Conservation (phyloP, 2,888 invertebrate species). For the Willowsia nigromaculata region DNA sequence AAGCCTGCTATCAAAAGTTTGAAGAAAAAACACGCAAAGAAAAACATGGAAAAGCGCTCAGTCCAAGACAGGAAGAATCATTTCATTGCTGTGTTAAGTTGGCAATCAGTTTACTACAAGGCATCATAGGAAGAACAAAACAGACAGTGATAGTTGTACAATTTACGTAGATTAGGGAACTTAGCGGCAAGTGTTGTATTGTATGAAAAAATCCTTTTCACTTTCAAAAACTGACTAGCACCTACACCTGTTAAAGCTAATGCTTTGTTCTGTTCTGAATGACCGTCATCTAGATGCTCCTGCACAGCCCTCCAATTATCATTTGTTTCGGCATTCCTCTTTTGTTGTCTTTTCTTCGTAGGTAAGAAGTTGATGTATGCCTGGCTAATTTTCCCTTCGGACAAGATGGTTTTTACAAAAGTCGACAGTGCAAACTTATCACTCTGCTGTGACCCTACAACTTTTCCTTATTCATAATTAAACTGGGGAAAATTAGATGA, state of each 20-base stretch:
- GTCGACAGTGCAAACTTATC: no score
- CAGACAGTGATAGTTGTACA: constrained; percentile 20
- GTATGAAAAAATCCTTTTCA: not conserved
- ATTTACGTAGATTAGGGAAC: constrained; percentile 25
- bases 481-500: no score
- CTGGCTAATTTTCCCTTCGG: constrained; percentile 41
- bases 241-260: not conserved
- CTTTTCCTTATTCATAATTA: no score
- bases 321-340: constrained; percentile 49
- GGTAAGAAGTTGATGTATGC: constrained; percentile 64
- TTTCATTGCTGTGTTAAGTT: not conserved
- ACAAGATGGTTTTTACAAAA: constrained; percentile 29
- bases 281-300: not conserved
- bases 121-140: not conserved
- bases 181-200: constrained; percentile 12
- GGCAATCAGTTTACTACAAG: not conserved
- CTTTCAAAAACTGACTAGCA: not conserved
- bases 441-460: no score
- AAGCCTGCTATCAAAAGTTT: constrained; percentile 30
- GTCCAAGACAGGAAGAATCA: constrained; percentile 36
- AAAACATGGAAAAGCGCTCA: constrained; percentile 66
- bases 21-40: constrained; percentile 11
- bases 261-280: not conserved
- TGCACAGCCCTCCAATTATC: constrained; percentile 27
- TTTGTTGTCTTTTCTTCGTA: constrained; percentile 20